Percentiles rank a stretch among this genome's conserved stretches.
These are phyloP conservation scores for Synergus itoensis DNA, from an alignment of 2,888 invertebrate genomes.

Conservation along the genomic window DNA sequence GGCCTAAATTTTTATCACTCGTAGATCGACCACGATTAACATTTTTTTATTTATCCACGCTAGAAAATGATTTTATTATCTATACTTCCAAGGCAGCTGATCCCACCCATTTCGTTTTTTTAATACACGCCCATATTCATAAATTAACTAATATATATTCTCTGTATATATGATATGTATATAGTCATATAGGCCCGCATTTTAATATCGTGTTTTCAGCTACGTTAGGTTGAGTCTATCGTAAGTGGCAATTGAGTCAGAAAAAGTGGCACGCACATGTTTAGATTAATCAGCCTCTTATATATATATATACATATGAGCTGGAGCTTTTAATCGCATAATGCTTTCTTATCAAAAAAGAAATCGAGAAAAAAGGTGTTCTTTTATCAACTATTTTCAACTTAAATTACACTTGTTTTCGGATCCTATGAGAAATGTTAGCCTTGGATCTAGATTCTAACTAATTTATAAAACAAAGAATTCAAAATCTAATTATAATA, in stretches of 20 bases:
- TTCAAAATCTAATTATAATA: too few species aligned
- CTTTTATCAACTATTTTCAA: too few species aligned
- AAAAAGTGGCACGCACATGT: not conserved
- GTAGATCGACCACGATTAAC: not conserved
- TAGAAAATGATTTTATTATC: not conserved
- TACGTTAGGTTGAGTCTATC: not conserved
- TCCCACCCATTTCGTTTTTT: not conserved
- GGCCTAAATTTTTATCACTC: conserved; percentile 30
- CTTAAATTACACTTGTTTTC: too few species aligned
- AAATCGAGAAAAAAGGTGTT: too few species aligned
- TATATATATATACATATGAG: not conserved
- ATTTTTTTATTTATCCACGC: not conserved
- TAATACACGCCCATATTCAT: conserved; percentile 2
- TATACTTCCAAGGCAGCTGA: not conserved
- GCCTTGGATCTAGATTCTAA: too few species aligned
- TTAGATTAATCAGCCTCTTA: not conserved
- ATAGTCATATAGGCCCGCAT: not conserved
- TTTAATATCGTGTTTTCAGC: not conserved
- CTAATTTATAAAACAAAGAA: too few species aligned
- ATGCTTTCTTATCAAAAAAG: too few species aligned
- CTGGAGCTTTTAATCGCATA: not conserved
- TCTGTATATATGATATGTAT: too few species aligned
- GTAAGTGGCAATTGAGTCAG: not conserved
- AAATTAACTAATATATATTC: not conserved
- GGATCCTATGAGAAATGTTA: too few species aligned